phyloP scores from a whole-genome alignment of 2,797 vertebrate species.

The Manis javanica region DNA sequence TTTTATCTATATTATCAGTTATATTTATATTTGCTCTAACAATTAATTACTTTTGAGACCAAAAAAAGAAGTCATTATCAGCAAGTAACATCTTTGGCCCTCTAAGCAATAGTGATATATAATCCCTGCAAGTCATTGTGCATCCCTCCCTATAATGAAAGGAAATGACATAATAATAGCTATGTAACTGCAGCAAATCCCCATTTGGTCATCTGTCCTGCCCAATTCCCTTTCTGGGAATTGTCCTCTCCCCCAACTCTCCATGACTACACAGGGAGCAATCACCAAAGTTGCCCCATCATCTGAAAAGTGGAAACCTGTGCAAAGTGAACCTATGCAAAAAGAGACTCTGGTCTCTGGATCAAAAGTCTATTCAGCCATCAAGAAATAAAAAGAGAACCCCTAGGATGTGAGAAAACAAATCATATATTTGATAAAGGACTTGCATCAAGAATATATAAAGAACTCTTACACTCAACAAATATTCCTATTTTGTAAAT shows the following conservation, averaged over 20 bases:
- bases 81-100: not conserved
- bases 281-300: not conserved
- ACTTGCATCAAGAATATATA: not conserved
- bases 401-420: not conserved
- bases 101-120: not conserved
- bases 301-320: not conserved
- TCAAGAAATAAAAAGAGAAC: not conserved
- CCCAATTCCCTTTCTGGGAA: not conserved
- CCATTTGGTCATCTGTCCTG: not conserved
- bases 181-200: not conserved
- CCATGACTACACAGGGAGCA: not conserved
- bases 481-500: not conserved
- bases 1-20: too few species aligned
- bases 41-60: too few species aligned
- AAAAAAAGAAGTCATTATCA: not conserved
- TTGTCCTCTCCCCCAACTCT: not conserved
- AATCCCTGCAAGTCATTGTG: not conserved
- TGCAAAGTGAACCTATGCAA: not conserved
- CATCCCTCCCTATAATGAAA: not conserved
- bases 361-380: not conserved
- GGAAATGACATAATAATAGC: not conserved
- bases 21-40: too few species aligned
- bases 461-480: not conserved
- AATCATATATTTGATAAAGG: not conserved
- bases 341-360: not conserved